Evolutionary conservation across 2,888 invertebrate genomes (phyloP), one percentile per base, ranked within the genome.

Genomic region (Achlya flavicornis): DNA sequence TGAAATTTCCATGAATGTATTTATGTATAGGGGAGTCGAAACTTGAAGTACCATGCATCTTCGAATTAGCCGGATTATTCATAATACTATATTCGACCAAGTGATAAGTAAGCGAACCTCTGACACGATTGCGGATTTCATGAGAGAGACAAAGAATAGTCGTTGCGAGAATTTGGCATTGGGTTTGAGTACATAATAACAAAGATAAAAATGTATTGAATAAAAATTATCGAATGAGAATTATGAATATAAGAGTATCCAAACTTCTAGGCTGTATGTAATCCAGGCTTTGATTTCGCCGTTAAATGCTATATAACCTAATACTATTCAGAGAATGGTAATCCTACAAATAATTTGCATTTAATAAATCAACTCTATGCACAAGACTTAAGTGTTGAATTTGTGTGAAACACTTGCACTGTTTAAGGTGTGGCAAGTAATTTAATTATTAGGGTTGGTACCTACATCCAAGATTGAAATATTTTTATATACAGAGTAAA

Each of bases 321-420:
- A 48, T 8, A 16, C 41, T 7, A 16, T n/a, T 16, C 48, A n/a
- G 16, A 53, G 10, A 53, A 19, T 53, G 19, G 53, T 53, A 7
- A 19, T 19, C n/a, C 19, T 53, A 53, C n/a, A 10, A 53, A 53
- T 53, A 53, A 19, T 53, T 53, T 19, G 53, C 53, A 53, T 53
- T 53, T 53, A 53, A 53, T 53, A 53, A 26, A 53, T 53, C 19
- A 53, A 53, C 53, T 53, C 8, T 53, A 16, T 7, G 19, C 53
- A 53, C 53, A 10, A 53, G 53, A 53, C 53, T 53, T 53, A 3
- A 53, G 53, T 48, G 53, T 53, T 53, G n/a, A 53, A 53, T n/a
- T 53, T 19, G 19, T 19, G 53, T 53, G 53, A 19, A 53, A 53
- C 53, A 53, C 53, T 53, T 48, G 48, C 48, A 48, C 53, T 53